Evolutionary conservation across 2,797 vertebrate genomes (phyloP).

Genomic region (Phrynocephalus vlangalii): DNA sequence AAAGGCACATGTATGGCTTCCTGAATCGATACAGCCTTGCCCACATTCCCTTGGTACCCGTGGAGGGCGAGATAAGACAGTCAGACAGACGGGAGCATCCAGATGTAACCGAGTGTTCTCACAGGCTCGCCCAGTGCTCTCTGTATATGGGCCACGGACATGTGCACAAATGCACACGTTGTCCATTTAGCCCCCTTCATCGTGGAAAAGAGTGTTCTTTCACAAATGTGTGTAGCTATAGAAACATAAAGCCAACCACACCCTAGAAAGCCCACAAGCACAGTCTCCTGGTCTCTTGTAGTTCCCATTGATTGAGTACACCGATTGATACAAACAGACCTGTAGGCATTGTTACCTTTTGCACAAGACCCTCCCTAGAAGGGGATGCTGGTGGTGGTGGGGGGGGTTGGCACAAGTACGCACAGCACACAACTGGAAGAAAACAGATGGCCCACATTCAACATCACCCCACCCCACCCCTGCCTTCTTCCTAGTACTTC

Average conservation of each 20-base stretch:
- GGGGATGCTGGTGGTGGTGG: neutral
- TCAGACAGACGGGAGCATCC: neutral
- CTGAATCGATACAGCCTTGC: neutral
- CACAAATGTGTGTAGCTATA: neutral
- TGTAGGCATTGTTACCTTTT: neutral
- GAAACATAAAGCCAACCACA: conserved; percentile 15
- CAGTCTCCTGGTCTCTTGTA: neutral
- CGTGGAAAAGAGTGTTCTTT: neutral
- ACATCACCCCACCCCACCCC: neutral
- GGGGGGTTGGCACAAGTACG: neutral
- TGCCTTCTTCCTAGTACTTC: neutral
- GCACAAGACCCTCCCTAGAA: neutral
- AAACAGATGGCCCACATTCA: neutral
- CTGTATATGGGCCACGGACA: no score
- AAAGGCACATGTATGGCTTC: neutral
- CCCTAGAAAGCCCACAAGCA: neutral
- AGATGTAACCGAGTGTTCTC: neutral
- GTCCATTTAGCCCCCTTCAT: neutral
- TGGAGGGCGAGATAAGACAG: neutral
- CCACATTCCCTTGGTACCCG: neutral
- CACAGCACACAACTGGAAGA: neutral
- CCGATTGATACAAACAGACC: neutral
- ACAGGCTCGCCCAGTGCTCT: neutral
- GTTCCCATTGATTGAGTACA: neutral
- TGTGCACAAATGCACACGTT: neutral